Conservation (phyloP, 2,888 invertebrate species). For the Lasioglossum malachurum region DNA sequence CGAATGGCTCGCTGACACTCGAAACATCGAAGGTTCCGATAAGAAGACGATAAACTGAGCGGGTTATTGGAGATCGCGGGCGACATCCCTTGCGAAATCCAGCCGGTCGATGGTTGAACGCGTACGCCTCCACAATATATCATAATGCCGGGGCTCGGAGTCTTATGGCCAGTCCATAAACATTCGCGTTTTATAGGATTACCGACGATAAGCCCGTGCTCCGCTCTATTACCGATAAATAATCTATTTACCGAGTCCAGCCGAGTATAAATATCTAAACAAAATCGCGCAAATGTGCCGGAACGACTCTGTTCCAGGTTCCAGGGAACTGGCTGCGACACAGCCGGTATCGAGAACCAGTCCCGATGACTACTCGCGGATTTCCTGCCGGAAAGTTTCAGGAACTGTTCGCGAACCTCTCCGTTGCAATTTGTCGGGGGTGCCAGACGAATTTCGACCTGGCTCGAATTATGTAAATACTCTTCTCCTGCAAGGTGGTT, state of each 20-base stretch:
- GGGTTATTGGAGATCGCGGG: slow-evolving; percentile 15
- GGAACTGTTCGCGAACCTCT: not conserved
- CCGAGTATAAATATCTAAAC: slow-evolving; percentile 32
- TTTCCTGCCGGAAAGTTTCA: not conserved
- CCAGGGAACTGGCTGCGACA: not conserved
- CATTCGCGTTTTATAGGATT: slow-evolving; percentile 45
- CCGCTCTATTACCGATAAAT: slow-evolving; percentile 32
- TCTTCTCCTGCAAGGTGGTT: not conserved
- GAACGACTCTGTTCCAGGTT: slow-evolving; percentile 11
- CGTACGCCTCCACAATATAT: slow-evolving; percentile 25
- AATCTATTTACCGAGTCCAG: slow-evolving; percentile 20
- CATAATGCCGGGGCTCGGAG: slow-evolving; percentile 15
- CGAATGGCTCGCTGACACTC: not conserved
- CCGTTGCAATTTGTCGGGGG: not conserved
- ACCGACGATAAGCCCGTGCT: slow-evolving; percentile 49
- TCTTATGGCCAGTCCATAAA: slow-evolving; percentile 50
- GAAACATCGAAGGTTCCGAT: slow-evolving; percentile 19
- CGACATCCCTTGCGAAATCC: slow-evolving; percentile 14
- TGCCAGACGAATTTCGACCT: not conserved
- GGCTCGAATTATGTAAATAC: not conserved
- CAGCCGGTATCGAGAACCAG: slow-evolving; percentile 19
- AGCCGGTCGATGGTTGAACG: slow-evolving; percentile 12
- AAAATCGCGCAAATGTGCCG: slow-evolving; percentile 20
- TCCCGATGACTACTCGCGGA: slow-evolving; percentile 7
- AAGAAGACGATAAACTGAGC: slow-evolving; percentile 23